A percentile compares a stretch with the other conserved stretches of the same genome.
Conservation (phyloP, 2,113 vertebrate species). For the Rhagologus leucostigma region DNA sequence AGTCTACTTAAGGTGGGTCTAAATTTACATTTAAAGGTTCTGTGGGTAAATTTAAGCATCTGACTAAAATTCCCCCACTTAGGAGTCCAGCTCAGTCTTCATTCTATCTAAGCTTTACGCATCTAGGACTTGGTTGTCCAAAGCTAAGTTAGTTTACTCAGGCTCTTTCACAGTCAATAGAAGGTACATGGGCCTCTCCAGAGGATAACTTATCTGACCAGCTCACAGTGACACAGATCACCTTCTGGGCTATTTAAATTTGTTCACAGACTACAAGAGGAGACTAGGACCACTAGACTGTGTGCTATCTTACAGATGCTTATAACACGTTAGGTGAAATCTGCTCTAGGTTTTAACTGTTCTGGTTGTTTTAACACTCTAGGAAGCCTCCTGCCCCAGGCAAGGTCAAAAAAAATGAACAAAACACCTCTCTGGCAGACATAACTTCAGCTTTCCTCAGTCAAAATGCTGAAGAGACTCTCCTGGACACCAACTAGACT, state of each 20-base stretch:
- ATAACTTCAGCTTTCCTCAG: background rate
- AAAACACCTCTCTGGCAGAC: background rate
- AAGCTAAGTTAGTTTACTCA: background rate
- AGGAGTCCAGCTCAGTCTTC: background rate
- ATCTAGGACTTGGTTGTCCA: background rate
- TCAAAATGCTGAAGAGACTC: background rate
- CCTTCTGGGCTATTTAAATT: background rate
- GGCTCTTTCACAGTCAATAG: background rate
- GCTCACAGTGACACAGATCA: background rate
- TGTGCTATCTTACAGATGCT: background rate
- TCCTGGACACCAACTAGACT: background rate
- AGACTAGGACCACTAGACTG: background rate
- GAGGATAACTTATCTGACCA: background rate
- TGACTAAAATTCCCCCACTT: background rate
- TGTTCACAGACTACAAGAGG: background rate
- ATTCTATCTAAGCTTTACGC: background rate
- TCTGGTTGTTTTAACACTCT: background rate
- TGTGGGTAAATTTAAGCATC: background rate
- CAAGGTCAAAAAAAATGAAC: background rate
- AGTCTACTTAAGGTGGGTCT: background rate
- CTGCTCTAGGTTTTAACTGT: background rate
- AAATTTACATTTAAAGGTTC: background rate
- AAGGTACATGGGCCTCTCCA: background rate
- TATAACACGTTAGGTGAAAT: background rate
- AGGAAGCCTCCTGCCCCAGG: background rate